Percentiles rank a stretch among this genome's conserved stretches.
phyloP scores from a whole-genome alignment of 2,113 vertebrate genomes.

The Catharus fuscescens region DNA sequence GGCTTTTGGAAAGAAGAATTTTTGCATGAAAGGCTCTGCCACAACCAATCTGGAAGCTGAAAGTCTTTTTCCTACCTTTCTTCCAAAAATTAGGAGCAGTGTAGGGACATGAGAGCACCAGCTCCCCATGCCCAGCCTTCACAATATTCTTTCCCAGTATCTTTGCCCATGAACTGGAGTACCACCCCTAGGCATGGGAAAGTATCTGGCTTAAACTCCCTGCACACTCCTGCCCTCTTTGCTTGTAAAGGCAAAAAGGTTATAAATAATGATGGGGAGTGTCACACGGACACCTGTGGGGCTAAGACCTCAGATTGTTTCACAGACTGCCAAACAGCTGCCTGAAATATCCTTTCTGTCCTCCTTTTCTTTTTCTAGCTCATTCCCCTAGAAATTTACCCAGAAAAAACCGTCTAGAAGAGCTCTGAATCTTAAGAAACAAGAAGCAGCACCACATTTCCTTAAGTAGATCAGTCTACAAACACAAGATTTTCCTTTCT shows the following conservation, averaged over 20 bases:
- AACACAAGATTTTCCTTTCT: neutral
- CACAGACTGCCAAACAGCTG: neutral
- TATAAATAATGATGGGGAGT: neutral
- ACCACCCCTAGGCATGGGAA: neutral
- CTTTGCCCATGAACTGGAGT: neutral
- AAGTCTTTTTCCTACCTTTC: neutral
- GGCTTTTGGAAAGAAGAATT: neutral
- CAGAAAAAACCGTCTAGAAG: neutral
- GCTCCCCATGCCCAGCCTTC: neutral
- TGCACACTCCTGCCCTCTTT: neutral
- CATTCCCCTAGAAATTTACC: neutral
- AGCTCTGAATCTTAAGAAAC: neutral
- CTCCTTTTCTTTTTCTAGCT: neutral
- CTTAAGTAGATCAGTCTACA: neutral
- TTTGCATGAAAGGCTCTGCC: neutral
- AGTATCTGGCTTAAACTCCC: neutral
- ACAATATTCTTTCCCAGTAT: neutral
- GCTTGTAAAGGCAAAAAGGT: neutral
- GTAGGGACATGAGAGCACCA: neutral
- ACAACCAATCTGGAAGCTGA: rapidly evolving
- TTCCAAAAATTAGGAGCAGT: neutral
- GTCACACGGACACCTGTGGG: neutral
- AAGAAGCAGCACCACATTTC: neutral
- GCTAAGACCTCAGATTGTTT: neutral
- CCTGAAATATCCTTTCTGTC: neutral